Percentiles rank a stretch among this genome's conserved stretches.
These are phyloP conservation scores for Etheostoma cragini DNA, from an alignment of 2,113 vertebrate species.

Conservation along the genomic window DNA sequence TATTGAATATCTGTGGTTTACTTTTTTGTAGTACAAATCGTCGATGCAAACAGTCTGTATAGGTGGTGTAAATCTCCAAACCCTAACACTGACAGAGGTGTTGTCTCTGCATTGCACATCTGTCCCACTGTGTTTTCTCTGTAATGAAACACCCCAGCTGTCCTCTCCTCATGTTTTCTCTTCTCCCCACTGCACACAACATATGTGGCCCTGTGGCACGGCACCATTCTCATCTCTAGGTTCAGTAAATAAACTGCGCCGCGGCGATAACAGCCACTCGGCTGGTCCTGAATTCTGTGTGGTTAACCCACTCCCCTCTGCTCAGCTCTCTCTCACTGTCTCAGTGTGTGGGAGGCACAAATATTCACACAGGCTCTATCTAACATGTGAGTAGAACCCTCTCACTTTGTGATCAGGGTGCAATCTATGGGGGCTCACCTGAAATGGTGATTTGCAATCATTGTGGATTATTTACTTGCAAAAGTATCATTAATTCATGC, in stretches of 20 bases:
- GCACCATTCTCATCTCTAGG: constrained; percentile 7
- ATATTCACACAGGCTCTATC: constrained; percentile 24
- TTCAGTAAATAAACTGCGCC: constrained; percentile 27
- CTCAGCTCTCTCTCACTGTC: background rate
- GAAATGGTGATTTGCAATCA: too few species aligned
- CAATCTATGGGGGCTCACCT: too few species aligned
- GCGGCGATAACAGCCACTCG: background rate
- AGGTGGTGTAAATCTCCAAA: background rate
- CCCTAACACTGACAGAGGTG: constrained; percentile 6
- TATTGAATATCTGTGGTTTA: too few species aligned
- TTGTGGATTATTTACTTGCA: too few species aligned
- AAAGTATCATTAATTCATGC: too few species aligned
- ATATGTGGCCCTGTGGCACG: background rate
- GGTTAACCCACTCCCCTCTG: constrained; percentile 21
- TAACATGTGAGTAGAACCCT: background rate
- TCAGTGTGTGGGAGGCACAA: constrained; percentile 17
- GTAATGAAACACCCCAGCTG: constrained; percentile 60
- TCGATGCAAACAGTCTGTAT: too few species aligned
- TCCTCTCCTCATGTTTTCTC: constrained; percentile 33
- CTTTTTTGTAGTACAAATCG: too few species aligned
- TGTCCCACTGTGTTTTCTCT: constrained; percentile 12
- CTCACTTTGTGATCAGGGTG: constrained; percentile 7
- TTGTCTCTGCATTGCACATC: background rate
- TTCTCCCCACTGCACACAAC: background rate
- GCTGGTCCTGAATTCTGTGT: constrained; percentile 23